Evolutionary conservation across 2,113 vertebrate species (phyloP).

Genomic region (Onychostruthus taczanowskii): DNA sequence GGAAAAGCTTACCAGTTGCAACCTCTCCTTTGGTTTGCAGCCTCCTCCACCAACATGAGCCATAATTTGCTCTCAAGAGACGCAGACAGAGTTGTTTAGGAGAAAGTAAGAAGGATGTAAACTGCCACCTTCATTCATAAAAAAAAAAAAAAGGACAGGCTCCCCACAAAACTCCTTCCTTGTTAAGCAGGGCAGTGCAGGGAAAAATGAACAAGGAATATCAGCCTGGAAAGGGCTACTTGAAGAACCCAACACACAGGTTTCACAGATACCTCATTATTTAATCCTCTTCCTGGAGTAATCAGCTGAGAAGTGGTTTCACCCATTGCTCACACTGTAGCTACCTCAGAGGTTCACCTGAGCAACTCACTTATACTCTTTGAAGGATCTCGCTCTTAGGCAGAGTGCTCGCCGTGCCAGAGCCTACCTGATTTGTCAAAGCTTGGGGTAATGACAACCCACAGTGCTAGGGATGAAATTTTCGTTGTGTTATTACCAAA

Average conservation of each 20-base stretch:
- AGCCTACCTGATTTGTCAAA: not conserved
- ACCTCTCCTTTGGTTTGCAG: not conserved
- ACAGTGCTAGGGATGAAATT: not conserved
- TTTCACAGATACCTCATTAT: not conserved
- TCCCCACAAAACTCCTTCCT: not conserved
- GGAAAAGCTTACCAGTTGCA: not conserved
- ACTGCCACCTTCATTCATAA: not conserved
- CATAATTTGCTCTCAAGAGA: not conserved
- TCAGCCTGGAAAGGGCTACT: not conserved
- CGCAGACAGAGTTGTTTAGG: not conserved
- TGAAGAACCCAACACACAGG: not conserved
- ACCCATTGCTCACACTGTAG: not conserved
- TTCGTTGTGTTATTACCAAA: not conserved
- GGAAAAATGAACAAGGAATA: not conserved
- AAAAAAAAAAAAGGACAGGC: not conserved
- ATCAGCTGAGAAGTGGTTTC: not conserved
- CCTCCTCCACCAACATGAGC: not conserved
- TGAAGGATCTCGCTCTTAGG: not conserved
- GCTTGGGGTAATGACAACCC: not conserved
- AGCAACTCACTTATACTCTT: not conserved
- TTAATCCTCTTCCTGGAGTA: not conserved
- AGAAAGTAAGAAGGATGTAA: not conserved
- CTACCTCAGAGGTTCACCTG: not conserved
- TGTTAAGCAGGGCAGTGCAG: not conserved
- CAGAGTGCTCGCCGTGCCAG: not conserved